phyloP scores from a whole-genome alignment of 2,113 vertebrate genomes.

The Malurus melanocephalus region DNA sequence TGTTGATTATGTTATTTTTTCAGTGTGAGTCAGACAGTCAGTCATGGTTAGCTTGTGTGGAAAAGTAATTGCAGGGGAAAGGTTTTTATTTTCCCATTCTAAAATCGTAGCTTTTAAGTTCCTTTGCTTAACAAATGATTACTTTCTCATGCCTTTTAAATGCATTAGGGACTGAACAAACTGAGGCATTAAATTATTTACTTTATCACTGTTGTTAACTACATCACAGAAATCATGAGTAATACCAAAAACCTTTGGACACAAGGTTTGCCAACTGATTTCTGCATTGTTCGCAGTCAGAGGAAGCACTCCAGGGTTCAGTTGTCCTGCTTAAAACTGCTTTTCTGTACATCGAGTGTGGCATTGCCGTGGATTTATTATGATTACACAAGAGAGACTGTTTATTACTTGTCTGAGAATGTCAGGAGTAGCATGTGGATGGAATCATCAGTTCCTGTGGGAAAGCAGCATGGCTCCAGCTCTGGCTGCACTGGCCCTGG shows the following conservation, averaged over 20 bases:
- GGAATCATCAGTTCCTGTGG: neutral
- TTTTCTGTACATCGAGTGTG: neutral
- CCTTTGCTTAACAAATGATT: neutral
- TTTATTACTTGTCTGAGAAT: neutral
- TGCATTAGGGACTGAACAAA: neutral
- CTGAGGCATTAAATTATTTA: neutral
- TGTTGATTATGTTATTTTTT: neutral
- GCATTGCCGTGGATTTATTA: neutral
- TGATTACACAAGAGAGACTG: neutral
- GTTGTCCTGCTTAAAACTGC: neutral
- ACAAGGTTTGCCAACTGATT: neutral
- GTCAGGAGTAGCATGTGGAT: neutral
- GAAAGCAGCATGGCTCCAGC: neutral
- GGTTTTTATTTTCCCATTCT: neutral
- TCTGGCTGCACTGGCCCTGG: neutral
- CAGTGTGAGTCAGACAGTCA: neutral
- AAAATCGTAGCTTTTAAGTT: neutral
- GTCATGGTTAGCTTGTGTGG: neutral
- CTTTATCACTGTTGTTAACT: neutral
- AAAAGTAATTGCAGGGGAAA: neutral
- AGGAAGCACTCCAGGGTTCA: neutral
- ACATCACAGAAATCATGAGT: neutral
- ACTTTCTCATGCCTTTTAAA: neutral
- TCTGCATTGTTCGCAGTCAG: neutral
- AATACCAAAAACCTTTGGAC: neutral